Conservation (phyloP, 2,888 invertebrate species). For the Perithous albicinctus region DNA sequence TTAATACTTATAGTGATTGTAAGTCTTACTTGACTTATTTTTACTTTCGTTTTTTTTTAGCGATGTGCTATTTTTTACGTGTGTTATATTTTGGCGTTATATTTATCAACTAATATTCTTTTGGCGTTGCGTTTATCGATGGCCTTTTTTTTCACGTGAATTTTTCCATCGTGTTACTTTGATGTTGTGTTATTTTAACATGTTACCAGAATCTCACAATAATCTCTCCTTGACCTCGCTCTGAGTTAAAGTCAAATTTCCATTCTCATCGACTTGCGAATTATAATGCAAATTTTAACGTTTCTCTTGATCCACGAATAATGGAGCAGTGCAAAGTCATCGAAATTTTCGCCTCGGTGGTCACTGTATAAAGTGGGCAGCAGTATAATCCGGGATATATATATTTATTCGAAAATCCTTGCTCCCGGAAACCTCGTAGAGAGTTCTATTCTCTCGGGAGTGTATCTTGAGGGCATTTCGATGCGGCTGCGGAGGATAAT, state of each 20-base stretch:
- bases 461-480: slow-evolving; percentile 35
- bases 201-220: not conserved
- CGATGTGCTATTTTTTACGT: no score
- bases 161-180: no score
- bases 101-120: no score
- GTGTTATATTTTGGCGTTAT: no score
- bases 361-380: not conserved
- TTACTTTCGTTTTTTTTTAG: no score
- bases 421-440: slow-evolving; percentile 19
- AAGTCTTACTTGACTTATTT: no score
- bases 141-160: not conserved
- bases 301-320: not conserved
- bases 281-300: slow-evolving; percentile 34
- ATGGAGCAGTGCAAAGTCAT: slow-evolving; percentile 13
- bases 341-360: slow-evolving; percentile 13
- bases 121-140: no score
- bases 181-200: no score
- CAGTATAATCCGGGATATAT: not conserved
- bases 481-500: slow-evolving; percentile 29
- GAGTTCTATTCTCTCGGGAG: slow-evolving; percentile 6
- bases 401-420: slow-evolving; percentile 25
- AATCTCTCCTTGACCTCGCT: not conserved
- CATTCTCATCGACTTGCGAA: slow-evolving; percentile 52
- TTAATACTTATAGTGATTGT: no score
- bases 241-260: not conserved